Evolutionary conservation across 2,797 vertebrate genomes (phyloP), one percentile per base, ranked within the genome.

Genomic region (Alcedo atthis): DNA sequence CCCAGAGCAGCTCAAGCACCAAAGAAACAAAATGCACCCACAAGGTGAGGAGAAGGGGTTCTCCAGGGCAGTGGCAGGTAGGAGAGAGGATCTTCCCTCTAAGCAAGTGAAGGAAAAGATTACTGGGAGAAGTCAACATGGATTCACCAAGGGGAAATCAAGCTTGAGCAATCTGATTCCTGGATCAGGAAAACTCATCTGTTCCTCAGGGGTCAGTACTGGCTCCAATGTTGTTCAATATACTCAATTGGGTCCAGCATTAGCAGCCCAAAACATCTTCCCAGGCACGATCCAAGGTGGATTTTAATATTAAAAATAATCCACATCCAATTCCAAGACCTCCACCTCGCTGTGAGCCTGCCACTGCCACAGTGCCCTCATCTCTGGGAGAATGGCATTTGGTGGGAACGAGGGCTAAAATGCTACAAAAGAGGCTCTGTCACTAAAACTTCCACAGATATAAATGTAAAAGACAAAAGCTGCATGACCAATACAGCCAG

Each of bases 41-140:
- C 35, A 18, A 71, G 30, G 12, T 3, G 2, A 73, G 33, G 9
- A 58, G 35, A 53, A 70, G 15, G 20, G 19, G 26, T 48, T 80
- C 8, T 0, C 37, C 0, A 0, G 12, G 9, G 25, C 45, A 45
- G 43, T 6, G 2, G 62, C 45, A 53, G 16, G 24, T 3, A 42
- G 14, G 9, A 13, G 7, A 92, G 57, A 55, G 17, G 16, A n/a
- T 57, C 19, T 85, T 68, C 42, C 18, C 30, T 55, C 30, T 32
- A 55, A 55, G 53, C 53, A 19, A 20, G 19, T 32, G 53, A 9
- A 21, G 19, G 53, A 54, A 54, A 55, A 55, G 49, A 30, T 54
- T 54, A 54, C 8, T 30, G 17, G 30, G 53, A 54, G 30, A n/a
- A 54, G 53, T 55, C 20, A 32, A 20, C n/a, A 32, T 32, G 54